Conservation (phyloP, 2,113 vertebrate species). For the Erythrocercus mccallii region DNA sequence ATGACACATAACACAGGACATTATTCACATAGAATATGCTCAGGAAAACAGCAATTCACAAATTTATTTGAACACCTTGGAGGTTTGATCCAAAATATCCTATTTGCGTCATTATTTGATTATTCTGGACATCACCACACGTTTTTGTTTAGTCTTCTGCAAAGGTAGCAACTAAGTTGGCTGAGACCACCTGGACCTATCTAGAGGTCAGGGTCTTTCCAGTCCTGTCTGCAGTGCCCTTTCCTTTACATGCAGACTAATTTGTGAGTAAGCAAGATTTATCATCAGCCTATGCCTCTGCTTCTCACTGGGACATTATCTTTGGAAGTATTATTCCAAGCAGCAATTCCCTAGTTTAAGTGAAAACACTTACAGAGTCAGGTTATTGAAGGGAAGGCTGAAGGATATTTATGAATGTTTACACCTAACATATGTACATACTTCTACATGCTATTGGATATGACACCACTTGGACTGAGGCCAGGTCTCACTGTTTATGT, state of each 20-base stretch:
- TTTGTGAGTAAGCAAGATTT: neutral
- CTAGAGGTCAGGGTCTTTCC: neutral
- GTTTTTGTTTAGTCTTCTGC: neutral
- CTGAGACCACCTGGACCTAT: neutral
- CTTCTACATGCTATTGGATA: neutral
- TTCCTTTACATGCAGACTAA: neutral
- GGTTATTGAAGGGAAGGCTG: neutral
- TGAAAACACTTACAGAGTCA: neutral
- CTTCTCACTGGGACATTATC: neutral
- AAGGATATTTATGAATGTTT: constrained; percentile 34
- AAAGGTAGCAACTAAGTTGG: neutral
- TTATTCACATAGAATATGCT: neutral
- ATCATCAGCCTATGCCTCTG: neutral
- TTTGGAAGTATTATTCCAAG: constrained; percentile 22
- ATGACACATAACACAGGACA: neutral
- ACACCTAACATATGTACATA: neutral
- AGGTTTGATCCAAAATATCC: neutral
- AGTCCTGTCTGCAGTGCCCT: neutral
- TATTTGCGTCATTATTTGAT: neutral
- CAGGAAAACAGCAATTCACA: neutral
- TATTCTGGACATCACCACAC: neutral
- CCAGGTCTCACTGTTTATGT: constrained; percentile 17
- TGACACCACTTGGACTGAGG: neutral
- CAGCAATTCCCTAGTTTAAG: constrained; percentile 8
- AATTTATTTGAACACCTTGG: neutral